phyloP scores from a whole-genome alignment of 2,113 vertebrate species.

The Hydropotes inermis region DNA sequence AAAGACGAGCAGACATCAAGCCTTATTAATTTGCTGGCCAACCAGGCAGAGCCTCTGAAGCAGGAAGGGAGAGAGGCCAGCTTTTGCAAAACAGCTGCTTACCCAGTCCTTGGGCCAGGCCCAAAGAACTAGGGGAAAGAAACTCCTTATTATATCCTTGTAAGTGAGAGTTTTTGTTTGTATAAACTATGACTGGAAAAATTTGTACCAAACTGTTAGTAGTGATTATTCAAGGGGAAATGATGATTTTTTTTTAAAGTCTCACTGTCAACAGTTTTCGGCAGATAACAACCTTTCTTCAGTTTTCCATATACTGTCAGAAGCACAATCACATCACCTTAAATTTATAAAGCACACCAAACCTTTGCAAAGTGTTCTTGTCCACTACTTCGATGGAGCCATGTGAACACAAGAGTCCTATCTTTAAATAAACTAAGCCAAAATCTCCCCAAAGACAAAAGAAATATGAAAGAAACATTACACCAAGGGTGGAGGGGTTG shows the following conservation, averaged over 20 bases:
- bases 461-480: background rate
- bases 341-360: background rate
- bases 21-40: background rate
- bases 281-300: background rate
- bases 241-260: background rate
- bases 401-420: background rate
- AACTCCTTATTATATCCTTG: background rate
- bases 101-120: conserved; percentile 38
- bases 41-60: background rate
- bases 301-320: background rate
- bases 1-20: background rate
- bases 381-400: background rate
- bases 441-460: background rate
- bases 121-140: conserved; percentile 34
- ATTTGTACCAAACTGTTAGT: background rate
- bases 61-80: background rate
- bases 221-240: background rate
- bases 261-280: background rate
- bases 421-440: background rate
- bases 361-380: background rate
- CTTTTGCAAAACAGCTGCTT: conserved; percentile 36
- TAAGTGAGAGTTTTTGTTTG: conserved; percentile 22
- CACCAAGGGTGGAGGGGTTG: no score
- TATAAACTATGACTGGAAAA: conserved; percentile 22
- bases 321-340: background rate